Evolutionary conservation across 2,113 vertebrate species (phyloP).

Genomic region (Paramormyrops kingsleyae): DNA sequence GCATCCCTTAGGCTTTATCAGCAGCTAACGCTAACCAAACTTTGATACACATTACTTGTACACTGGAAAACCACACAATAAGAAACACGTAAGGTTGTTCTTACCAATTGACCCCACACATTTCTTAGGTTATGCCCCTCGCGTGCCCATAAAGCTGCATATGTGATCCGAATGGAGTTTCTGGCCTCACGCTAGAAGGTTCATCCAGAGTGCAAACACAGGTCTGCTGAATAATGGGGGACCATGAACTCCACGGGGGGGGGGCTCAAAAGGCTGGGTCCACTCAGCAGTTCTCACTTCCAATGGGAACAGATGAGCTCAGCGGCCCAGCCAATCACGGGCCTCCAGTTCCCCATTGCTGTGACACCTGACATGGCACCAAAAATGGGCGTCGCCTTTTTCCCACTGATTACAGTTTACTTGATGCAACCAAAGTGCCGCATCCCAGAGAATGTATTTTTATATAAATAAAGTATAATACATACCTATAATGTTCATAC

Average conservation of each 20-base stretch:
- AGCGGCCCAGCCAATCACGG: constrained; percentile 44
- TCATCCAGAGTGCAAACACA: constrained; percentile 60
- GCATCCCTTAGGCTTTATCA: neutral
- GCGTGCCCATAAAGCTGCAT: constrained; percentile 53
- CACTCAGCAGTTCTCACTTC: constrained; percentile 66
- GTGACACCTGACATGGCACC: neutral
- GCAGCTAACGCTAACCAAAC: neutral
- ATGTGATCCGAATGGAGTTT: constrained; percentile 52
- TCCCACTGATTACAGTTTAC: neutral
- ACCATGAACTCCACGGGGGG: constrained; percentile 36
- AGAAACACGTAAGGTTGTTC: constrained; percentile 40
- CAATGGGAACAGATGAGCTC: constrained; percentile 32
- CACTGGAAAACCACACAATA: neutral
- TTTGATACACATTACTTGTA: neutral
- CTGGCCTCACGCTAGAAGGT: constrained; percentile 57
- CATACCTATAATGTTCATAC: neutral
- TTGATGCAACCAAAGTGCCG: neutral
- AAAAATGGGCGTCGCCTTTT: neutral
- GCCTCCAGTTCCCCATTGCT: neutral
- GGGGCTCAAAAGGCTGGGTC: constrained; percentile 50
- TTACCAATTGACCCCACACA: constrained; percentile 75
- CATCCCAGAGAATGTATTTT: neutral
- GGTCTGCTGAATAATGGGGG: constrained; percentile 54
- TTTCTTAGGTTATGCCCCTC: constrained; percentile 65
- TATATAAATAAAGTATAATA: neutral